Evolutionary conservation across 2,888 invertebrate genomes (phyloP), one percentile per base, ranked within the genome.

Genomic region (Alentia gelatinosa): DNA sequence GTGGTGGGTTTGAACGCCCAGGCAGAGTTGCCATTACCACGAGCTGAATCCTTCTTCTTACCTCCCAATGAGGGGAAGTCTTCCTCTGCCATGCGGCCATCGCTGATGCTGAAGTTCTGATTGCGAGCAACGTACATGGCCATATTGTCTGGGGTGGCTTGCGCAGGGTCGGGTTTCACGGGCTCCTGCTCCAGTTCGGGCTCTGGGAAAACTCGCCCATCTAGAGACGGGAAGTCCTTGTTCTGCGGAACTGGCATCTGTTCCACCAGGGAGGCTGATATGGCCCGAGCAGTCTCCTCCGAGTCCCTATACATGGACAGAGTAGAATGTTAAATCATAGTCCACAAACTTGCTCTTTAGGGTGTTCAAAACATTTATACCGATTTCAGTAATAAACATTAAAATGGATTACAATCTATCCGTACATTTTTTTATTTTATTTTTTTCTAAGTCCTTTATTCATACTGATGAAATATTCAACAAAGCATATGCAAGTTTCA

Each of bases 51-150:
- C 35, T 30, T 30, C 63, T 63, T 30, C 7, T 79, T 15, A 40
- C 92, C 92, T 56, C 93, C 93, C 94, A 95, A 83, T 95, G 96
- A 15, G 96, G 96, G 50, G 91, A 95, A 95, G 74, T 96, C 95
- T 63, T 94, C 93, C 37, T 94, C 94, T 12, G 40, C 89, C 90
- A 93, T 83, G 1, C 30, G n/a, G 26, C 94, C 94, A 86, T 94
- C 93, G 35, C 94, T 93, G 4, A 96, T 95, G 40, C 95, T 95
- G 92, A 95, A 94, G 37, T 95, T 94, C 90, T 95, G 94, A 26
- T 94, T 93, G 39, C 94, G 93, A 7, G 96, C 96, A 47, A 96
- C 90, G 79, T 94, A 94, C 79, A 95, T 94, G 19, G 96, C 96
- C 92, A 95, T 92, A 5, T 95, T 94, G 56, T 92, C 90, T 4